Percentiles rank a stretch among this genome's conserved stretches.
phyloP scores from a whole-genome alignment of 2,797 vertebrate genomes.

The Falco novaeseelandiae region DNA sequence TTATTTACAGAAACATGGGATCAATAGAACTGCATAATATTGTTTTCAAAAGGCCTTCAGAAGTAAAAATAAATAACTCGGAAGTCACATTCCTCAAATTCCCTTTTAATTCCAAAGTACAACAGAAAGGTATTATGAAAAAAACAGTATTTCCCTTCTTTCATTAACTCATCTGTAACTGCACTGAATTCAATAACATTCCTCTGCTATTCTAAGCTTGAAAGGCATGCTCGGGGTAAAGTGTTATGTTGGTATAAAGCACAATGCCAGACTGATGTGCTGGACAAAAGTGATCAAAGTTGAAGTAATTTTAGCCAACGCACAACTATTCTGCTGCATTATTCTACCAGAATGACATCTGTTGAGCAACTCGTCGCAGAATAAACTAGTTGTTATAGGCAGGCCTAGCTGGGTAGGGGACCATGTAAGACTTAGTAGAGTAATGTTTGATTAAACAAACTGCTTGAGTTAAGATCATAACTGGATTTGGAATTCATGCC shows the following conservation, averaged over 20 bases:
- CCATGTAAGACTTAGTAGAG: conserved; percentile 76
- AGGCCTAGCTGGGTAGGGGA: conserved; percentile 70
- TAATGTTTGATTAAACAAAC: conserved; percentile 78
- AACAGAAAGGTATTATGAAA: conserved; percentile 90
- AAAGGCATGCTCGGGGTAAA: conserved; percentile 83
- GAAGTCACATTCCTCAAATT: conserved; percentile 87
- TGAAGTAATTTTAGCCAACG: conserved; percentile 83
- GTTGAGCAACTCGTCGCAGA: conserved; percentile 90
- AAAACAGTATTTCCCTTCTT: conserved; percentile 98
- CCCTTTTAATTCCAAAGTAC: conserved; percentile 88
- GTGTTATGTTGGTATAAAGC: conserved; percentile 94
- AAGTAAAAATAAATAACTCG: conserved; percentile 66
- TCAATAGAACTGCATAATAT: conserved; percentile 19
- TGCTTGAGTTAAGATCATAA: conserved; percentile 71
- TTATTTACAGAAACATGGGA: neutral
- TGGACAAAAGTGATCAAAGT: conserved; percentile 95
- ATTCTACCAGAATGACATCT: conserved; percentile 87
- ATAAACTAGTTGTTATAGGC: conserved; percentile 87
- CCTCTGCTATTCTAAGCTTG: conserved; percentile 90
- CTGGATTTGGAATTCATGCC: conserved; percentile 69
- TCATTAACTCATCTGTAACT: conserved; percentile 91
- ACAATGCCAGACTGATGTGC: conserved; percentile 96
- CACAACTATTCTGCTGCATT: conserved; percentile 87
- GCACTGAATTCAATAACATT: conserved; percentile 93
- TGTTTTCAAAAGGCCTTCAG: conserved; percentile 51